These are phyloP conservation scores for Lasioglossum lativentre DNA, from an alignment of 2,888 invertebrate species.

Conservation along the genomic window DNA sequence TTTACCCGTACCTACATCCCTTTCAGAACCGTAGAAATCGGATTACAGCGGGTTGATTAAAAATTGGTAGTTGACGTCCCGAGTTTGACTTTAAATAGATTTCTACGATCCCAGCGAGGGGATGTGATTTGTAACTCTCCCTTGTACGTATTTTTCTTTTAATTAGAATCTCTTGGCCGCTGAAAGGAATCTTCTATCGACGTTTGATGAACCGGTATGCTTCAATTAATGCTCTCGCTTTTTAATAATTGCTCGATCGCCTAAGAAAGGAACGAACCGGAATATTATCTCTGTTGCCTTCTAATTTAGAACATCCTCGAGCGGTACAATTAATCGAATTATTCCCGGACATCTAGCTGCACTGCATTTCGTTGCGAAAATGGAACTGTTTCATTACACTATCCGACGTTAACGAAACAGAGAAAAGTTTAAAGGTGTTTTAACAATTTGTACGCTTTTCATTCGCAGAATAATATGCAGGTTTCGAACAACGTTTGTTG, in stretches of 20 bases:
- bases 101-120: background rate
- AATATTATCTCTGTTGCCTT: slow-evolving; percentile 37
- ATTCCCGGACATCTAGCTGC: slow-evolving; percentile 14
- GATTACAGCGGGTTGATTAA: slow-evolving; percentile 12
- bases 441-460: background rate
- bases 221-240: slow-evolving; percentile 43
- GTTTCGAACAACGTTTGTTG: background rate
- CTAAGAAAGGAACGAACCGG: slow-evolving; percentile 16
- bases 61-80: slow-evolving; percentile 2
- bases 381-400: slow-evolving; percentile 20
- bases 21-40: background rate
- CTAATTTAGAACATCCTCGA: slow-evolving; percentile 48
- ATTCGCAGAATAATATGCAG: background rate
- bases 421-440: slow-evolving; percentile 1
- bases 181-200: slow-evolving; percentile 20
- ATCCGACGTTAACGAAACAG: slow-evolving; percentile 2
- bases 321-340: slow-evolving; percentile 44
- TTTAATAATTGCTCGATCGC: slow-evolving; percentile 51
- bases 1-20: background rate
- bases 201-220: slow-evolving; percentile 33
- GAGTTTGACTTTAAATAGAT: slow-evolving; percentile 16
- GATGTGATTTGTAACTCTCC: slow-evolving; percentile 30
- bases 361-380: background rate
- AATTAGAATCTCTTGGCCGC: slow-evolving; percentile 39
- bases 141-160: slow-evolving; percentile 35